Conservation (phyloP, 1,140 invertebrate species). For the Apolygus lucorum region DNA sequence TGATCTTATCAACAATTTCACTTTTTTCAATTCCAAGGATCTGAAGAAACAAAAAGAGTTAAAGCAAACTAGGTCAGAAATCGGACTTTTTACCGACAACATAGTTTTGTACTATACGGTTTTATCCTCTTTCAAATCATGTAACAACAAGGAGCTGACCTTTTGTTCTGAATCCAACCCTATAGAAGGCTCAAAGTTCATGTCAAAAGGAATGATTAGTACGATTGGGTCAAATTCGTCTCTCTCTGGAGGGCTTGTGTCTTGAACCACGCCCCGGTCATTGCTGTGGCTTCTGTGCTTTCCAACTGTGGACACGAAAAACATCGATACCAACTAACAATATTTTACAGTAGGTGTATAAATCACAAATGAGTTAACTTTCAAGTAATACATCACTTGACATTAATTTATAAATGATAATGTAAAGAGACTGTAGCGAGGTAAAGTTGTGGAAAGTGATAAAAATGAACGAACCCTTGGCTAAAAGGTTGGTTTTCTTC, state of each 20-base stretch:
- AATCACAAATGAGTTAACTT: too few species aligned
- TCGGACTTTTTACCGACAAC: too few species aligned
- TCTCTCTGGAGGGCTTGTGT: slow-evolving; percentile 39
- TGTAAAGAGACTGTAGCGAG: too few species aligned
- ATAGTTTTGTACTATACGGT: too few species aligned
- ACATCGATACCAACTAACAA: too few species aligned
- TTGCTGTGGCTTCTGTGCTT: neutral
- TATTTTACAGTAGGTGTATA: too few species aligned
- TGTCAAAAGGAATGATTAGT: slow-evolving; percentile 56
- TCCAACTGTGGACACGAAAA: slow-evolving; percentile 5
- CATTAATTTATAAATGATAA: too few species aligned
- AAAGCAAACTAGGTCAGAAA: neutral
- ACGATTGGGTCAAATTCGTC: slow-evolving; percentile 44
- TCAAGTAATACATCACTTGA: too few species aligned
- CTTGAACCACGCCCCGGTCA: slow-evolving; percentile 25
- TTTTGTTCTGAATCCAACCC: slow-evolving; percentile 65
- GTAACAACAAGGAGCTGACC: slow-evolving; percentile 39
- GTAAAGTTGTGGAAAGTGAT: too few species aligned
- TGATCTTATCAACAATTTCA: slow-evolving; percentile 19
- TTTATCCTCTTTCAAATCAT: too few species aligned
- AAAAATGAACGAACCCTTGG: slow-evolving; percentile 28
- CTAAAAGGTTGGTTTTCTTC: slow-evolving; percentile 24
- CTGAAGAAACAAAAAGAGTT: slow-evolving; percentile 33
- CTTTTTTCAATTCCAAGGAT: slow-evolving; percentile 42
- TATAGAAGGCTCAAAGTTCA: slow-evolving; percentile 27